These are phyloP conservation scores for Teleopsis dalmanni DNA, from an alignment of 1,140 invertebrate genomes.

Conservation along the genomic window DNA sequence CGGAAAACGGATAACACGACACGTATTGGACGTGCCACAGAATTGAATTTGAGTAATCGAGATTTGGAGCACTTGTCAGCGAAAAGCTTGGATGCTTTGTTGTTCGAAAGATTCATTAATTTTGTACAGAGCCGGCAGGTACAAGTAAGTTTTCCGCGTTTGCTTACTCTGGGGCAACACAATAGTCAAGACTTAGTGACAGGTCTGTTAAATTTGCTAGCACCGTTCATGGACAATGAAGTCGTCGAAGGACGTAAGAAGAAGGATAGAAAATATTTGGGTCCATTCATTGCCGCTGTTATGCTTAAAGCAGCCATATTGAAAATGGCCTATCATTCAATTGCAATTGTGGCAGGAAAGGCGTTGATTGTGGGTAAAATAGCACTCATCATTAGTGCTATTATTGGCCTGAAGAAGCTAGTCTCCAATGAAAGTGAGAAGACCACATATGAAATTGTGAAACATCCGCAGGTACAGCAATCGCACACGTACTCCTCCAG, in stretches of 20 bases:
- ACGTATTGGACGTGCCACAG: conserved; percentile 44
- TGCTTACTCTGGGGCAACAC: conserved; percentile 33
- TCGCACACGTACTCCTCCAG: conserved; percentile 66
- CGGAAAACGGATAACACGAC: conserved; percentile 34
- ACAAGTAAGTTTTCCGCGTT: conserved; percentile 49
- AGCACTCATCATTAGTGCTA: conserved; percentile 64
- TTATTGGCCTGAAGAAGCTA: conserved; percentile 69
- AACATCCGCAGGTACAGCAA: conserved; percentile 71
- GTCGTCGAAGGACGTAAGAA: conserved; percentile 19
- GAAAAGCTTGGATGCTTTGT: conserved; percentile 49
- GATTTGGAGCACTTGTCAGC: conserved; percentile 47
- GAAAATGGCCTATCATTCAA: conserved; percentile 64
- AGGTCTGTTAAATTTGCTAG: conserved; percentile 15
- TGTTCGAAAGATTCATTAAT: conserved; percentile 50
- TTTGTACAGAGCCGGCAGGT: conserved; percentile 56
- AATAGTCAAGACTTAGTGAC: conserved; percentile 36
- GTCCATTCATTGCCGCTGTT: conserved; percentile 54
- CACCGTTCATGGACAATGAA: background rate
- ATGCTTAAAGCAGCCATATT: conserved; percentile 62
- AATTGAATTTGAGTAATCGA: conserved; percentile 48
- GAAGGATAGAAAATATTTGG: conserved; percentile 53
- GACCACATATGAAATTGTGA: conserved; percentile 76
- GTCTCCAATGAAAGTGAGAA: conserved; percentile 59
- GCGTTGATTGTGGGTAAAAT: conserved; percentile 55
- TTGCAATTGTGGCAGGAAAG: conserved; percentile 64